Base-by-base conservation (phyloP, 2,888 invertebrate species). In the Plebejus anna region DNA sequence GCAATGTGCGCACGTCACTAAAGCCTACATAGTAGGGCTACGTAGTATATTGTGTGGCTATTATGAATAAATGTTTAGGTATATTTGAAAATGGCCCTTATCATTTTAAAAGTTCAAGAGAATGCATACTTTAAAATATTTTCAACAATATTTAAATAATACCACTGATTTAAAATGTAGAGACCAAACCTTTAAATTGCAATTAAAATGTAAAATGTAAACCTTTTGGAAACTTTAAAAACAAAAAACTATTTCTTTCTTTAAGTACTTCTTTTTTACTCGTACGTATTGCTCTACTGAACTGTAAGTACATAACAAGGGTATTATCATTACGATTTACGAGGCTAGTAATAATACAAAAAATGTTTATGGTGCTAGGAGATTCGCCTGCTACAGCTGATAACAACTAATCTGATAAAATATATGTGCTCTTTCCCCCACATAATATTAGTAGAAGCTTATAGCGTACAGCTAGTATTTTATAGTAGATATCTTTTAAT, bases 341-440 rank as follows among this genome's bases (percentile, higher is more conserved):
- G 28, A 61, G 28, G 32, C 32, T 66, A 66, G 66, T 36, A 66
- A 28, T 66, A 66, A 66, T 66, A 66, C 13, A 66, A 66, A 32
- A 32, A 66, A 66, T 66, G 66, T 66, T 32, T 42, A 66, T 51
- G 47, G 66, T 66, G 47, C 28, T 47, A 66, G 13, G 6, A 32
- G 28, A 47, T 66, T 28, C 28, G 75, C 32, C 66, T 66, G 66
- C 32, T 11, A 32, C 4, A 11, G 66, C 7, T 66, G 66, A 66
- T 66, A 66, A 32, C 66, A 66, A 13, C 66, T 66, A 5, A 66
- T 73, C 55, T 55, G 28, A 28, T 73, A 55, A 73, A 73, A 73
- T 73, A 73, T 73, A 73, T 55, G 73, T 73, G 32, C 73, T 73
- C 32, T 72, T 72, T 22, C 72, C 72, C 71, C n/a, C n/a, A 38